Conservation (phyloP, 2,888 invertebrate species). For the Rapana venosa region DNA sequence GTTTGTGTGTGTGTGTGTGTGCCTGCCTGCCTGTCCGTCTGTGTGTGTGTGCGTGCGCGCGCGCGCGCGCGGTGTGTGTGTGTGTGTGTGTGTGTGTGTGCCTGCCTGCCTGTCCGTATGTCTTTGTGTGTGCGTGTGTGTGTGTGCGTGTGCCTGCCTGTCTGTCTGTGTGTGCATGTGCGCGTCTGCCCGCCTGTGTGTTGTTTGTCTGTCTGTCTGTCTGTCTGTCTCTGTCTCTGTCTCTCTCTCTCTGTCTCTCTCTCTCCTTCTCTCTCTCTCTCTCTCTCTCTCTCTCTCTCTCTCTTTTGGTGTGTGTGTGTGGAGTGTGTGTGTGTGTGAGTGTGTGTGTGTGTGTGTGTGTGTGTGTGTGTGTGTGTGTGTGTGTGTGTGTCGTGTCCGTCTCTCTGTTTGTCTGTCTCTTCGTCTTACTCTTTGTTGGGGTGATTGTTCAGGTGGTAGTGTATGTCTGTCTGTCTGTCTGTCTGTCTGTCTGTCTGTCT, state of each 20-base stretch:
- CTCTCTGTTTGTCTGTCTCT: no score
- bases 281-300: slow-evolving; percentile 23
- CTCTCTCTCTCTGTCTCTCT: slow-evolving; percentile 28
- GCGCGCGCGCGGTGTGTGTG: neutral
- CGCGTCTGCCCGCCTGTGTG: no score
- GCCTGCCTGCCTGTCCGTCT: neutral
- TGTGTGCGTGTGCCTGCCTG: no score
- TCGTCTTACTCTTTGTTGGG: no score
- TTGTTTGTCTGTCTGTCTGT: slow-evolving; percentile 20
- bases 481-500: slow-evolving; percentile 10
- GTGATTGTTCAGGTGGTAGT: no score
- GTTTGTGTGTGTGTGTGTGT: neutral
- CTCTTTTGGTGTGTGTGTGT: neutral
- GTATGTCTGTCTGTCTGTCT: neutral
- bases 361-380: neutral
- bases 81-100: neutral
- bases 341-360: neutral
- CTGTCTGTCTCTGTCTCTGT: slow-evolving; percentile 25
- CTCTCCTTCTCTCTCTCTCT: slow-evolving; percentile 25
- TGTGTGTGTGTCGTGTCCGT: neutral
- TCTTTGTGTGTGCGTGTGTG: neutral
- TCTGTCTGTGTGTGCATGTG: no score
- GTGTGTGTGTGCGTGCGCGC: no score
- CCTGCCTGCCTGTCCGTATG: neutral
- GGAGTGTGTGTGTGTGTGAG: neutral